A percentile compares a stretch with the other conserved stretches of the same genome.
phyloP scores from a whole-genome alignment of 2,888 invertebrate genomes.

The Drosophila cognata region DNA sequence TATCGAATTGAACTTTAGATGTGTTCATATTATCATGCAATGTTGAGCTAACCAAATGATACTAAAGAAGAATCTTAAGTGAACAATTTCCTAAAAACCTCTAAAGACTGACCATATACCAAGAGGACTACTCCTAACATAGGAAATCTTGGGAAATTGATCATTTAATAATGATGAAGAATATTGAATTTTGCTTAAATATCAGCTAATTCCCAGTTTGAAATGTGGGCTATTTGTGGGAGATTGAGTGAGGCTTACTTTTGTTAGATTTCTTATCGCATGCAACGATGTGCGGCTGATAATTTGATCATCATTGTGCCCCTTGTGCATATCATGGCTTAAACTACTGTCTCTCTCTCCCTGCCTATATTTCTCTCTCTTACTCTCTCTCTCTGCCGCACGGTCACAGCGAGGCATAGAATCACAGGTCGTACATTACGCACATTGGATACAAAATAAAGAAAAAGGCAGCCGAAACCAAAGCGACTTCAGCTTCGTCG shows the following conservation, averaged over 20 bases:
- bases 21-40: too few relatives aligned
- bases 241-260: not conserved
- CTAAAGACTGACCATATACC: not conserved
- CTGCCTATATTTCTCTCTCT: not conserved
- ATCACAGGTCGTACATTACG: constrained; percentile 21
- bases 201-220: not conserved
- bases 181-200: not conserved
- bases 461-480: constrained; percentile 10
- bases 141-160: not conserved
- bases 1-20: too few relatives aligned
- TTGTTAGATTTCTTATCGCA: not conserved
- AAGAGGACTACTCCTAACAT: not conserved
- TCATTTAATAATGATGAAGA: not conserved
- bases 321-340: constrained; percentile 19
- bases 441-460: constrained; percentile 4
- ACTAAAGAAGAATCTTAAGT: not conserved
- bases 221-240: not conserved
- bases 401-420: constrained; percentile 10
- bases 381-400: not conserved
- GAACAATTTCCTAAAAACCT: not conserved
- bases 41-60: too few relatives aligned
- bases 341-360: not conserved
- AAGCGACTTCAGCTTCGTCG: constrained; percentile 22
- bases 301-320: constrained; percentile 26
- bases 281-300: constrained; percentile 17